phyloP scores from a whole-genome alignment of 2,797 vertebrate genomes.

The Eulemur mongoz region DNA sequence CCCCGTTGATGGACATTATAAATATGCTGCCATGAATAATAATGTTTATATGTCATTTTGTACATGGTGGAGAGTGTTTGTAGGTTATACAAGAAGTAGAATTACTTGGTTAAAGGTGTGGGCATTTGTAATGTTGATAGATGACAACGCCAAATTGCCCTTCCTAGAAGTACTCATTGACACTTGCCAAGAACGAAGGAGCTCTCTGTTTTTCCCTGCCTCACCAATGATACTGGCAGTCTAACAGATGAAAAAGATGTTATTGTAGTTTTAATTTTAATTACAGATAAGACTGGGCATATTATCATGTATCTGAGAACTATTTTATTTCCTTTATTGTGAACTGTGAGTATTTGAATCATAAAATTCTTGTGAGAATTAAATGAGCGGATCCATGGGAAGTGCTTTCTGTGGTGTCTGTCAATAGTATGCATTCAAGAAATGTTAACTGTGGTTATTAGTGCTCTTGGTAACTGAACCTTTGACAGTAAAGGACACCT shows the following conservation, averaged over 20 bases:
- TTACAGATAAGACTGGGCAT: background rate
- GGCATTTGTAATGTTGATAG: background rate
- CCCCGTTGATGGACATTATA: background rate
- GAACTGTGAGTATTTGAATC: background rate
- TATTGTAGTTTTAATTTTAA: conserved; percentile 8
- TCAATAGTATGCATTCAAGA: background rate
- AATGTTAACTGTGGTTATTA: background rate
- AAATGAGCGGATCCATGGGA: background rate
- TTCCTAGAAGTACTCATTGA: background rate
- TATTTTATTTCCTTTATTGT: background rate
- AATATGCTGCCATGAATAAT: background rate
- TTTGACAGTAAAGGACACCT: background rate
- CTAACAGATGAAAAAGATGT: background rate
- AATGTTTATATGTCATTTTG: background rate
- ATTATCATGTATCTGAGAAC: background rate
- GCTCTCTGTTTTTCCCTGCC: background rate
- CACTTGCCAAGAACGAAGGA: background rate
- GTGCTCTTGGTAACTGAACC: background rate
- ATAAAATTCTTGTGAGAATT: background rate
- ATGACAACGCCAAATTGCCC: background rate
- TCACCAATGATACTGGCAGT: background rate
- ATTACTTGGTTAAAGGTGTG: background rate
- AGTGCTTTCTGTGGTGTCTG: background rate
- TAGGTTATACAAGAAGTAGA: background rate
- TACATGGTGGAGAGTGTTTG: background rate